Base-by-base conservation (phyloP, 23 tunicate genomes). In the Diplosoma virens region DNA sequence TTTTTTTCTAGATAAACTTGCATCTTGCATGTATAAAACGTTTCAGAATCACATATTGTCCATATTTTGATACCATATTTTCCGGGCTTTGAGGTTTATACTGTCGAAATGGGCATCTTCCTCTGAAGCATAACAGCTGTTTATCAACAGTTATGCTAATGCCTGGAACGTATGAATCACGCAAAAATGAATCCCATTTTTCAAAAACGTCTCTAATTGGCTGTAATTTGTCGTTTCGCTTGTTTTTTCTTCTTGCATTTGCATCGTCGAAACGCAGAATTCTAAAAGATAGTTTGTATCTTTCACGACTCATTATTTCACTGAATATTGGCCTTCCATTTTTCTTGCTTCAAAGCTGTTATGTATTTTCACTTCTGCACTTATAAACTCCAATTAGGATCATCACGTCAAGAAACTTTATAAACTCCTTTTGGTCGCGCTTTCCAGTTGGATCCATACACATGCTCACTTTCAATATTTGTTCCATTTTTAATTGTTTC, bases 51-150 rank as follows among this genome's bases (percentile, higher is more conserved):
- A 26, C 78, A 72, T 25, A 72, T 72, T 48, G 78, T 37, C 78
- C 78, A 72, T 47, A 72, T 72, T 47, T 72, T 72, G 27, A 72
- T 72, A 7, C 78, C 78, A 50, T 72, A 72, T 33, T 72, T 72
- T 47, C 34, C 78, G 3, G 47, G 78, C 25, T 72, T 72, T 27
- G 61, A 72, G 61, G 78, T 25, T 47, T 72, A 37, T 72, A 72
- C 34, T 48, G 78, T 35, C 60, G 61, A 50, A 72, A 72, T 6
- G 59, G 61, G 34, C 78, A 72, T 72, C 78, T 47, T 47, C 61
- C 78, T 72, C 78, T 47, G 34, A 47, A 72, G 30, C 78, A 72
- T 3, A 72, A n/a, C 3, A 47, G 34, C 30, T 72, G 78, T 29
- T 72, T 61, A 48, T 72, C 61, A 47, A 72, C 35, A 32, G 78